Evolutionary conservation across 2,113 vertebrate genomes (phyloP).

Genomic region (Rhea americana): DNA sequence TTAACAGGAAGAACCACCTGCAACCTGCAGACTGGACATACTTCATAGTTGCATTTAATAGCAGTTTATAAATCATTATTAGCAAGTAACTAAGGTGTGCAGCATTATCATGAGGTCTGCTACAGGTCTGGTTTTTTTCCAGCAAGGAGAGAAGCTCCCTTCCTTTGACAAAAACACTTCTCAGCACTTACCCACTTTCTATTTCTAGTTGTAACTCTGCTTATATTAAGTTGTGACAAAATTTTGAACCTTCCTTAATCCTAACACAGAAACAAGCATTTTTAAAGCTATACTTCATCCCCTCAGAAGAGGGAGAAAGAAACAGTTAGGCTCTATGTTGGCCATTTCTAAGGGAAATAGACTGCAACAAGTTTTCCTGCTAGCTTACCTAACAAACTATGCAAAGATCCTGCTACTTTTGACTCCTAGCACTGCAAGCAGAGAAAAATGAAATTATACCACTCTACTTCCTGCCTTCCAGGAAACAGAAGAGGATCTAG

Average conservation of each 20-base stretch:
- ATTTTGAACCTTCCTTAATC: not conserved
- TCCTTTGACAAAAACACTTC: not conserved
- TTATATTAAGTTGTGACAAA: not conserved
- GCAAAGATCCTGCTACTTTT: not conserved
- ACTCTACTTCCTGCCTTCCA: not conserved
- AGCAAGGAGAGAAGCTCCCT: not conserved
- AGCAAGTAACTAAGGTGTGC: not conserved
- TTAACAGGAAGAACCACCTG: not conserved
- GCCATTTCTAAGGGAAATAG: not conserved
- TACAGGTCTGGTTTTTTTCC: not conserved
- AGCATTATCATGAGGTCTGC: not conserved
- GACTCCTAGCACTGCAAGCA: not conserved
- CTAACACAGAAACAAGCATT: not conserved
- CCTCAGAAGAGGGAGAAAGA: not conserved
- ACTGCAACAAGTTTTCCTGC: not conserved
- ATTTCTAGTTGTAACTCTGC: not conserved
- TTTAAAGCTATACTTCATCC: not conserved
- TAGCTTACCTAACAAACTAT: not conserved
- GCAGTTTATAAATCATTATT: not conserved
- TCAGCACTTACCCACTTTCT: not conserved
- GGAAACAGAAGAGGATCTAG: not conserved
- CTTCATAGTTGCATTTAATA: not conserved
- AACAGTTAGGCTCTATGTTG: fast-evolving
- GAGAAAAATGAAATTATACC: not conserved
- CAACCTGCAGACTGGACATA: not conserved